Base-by-base conservation (phyloP, 2,888 invertebrate genomes). In the Hedychridium roseum region DNA sequence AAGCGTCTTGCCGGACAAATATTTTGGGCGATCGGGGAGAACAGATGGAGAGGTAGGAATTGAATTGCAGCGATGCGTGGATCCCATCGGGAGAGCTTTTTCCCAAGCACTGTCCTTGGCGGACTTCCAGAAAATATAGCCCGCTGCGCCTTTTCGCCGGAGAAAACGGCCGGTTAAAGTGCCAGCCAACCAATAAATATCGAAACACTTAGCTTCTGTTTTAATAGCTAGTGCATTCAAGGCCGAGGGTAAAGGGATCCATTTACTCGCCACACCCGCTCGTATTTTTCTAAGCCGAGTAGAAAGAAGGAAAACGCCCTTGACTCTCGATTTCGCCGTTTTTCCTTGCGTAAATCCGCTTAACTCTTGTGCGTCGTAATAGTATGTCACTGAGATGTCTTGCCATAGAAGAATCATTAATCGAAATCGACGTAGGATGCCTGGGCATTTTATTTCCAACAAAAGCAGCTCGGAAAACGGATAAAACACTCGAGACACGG, bases 171-270 rank as follows among this genome's bases (percentile, higher is more conserved):
- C 51, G 52, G 37, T 51, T 48, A 48, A 64, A 67, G 64, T 68
- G 66, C 61, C n/a, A n/a, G n/a, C n/a, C 60, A 64, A 61, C 65
- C 73, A 68, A 76, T 76, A 76, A 76, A 76, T 75, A 75, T 73
- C 70, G 66, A 71, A 73, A 74, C 74, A 74, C 76, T 74, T 72
- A 68, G 67, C 58, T 53, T 54, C 57, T 73, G 64, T 71, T 73
- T 74, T 74, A 58, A 64, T 66, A 69, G 60, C 45, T 42, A 60
- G 51, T 56, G 63, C 57, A 60, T 63, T 60, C 52, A n/a, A n/a
- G n/a, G n/a, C n/a, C n/a, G n/a, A n/a, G n/a, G n/a, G n/a, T n/a
- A n/a, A n/a, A n/a, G n/a, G n/a, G n/a, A n/a, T n/a, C n/a, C n/a
- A n/a, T n/a, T n/a, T n/a, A n/a, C n/a, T n/a, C n/a, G n/a, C n/a